A percentile compares a stretch with the other conserved stretches of the same genome.
These are phyloP conservation scores for Dasypus novemcinctus DNA, from an alignment of 2,113 vertebrate genomes.

Conservation along the genomic window DNA sequence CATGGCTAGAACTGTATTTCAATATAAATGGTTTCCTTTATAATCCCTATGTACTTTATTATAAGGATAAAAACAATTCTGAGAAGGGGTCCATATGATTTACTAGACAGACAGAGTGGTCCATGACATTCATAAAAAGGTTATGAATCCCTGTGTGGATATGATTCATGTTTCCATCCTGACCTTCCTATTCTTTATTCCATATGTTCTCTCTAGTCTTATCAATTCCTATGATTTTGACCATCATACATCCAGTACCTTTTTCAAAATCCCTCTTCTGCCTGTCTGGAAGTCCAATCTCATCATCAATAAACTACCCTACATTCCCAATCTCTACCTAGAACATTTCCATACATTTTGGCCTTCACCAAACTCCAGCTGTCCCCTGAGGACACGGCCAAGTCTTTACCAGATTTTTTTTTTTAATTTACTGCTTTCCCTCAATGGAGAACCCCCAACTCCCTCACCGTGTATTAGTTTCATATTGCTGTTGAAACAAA, in stretches of 20 bases:
- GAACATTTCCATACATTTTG: background rate
- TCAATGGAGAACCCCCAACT: background rate
- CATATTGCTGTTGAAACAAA: background rate
- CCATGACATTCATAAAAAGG: background rate
- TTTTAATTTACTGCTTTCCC: background rate
- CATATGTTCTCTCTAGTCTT: background rate
- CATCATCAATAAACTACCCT: slow-evolving; percentile 3
- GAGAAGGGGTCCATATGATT: background rate
- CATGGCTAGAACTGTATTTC: background rate
- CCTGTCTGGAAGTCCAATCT: background rate
- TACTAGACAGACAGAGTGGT: background rate
- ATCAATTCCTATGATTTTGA: background rate
- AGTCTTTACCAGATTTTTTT: background rate
- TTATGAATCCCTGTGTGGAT: background rate
- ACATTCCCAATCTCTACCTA: background rate
- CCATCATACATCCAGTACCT: background rate
- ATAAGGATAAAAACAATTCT: background rate
- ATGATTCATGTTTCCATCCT: background rate
- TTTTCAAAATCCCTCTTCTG: background rate
- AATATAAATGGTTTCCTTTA: background rate
- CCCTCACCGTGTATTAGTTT: background rate
- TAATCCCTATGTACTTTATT: background rate
- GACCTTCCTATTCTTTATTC: background rate
- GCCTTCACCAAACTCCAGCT: background rate
- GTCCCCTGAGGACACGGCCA: background rate